These are phyloP conservation scores for Chlorops oryzae DNA, from an alignment of 1,140 invertebrate species.

Conservation along the genomic window DNA sequence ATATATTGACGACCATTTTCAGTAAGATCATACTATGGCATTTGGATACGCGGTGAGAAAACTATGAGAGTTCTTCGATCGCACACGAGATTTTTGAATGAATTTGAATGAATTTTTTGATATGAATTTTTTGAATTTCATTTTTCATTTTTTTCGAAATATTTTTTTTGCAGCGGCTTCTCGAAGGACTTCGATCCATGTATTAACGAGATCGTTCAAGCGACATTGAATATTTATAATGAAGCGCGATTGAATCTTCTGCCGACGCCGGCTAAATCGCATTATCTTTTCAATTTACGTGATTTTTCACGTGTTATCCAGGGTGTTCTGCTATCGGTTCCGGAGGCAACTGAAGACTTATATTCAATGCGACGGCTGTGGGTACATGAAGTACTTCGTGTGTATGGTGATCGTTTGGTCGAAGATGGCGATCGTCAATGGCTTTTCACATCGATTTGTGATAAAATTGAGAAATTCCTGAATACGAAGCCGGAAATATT, in stretches of 20 bases:
- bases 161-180: constrained; percentile 66
- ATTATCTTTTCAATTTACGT: constrained; percentile 91
- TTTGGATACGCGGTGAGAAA: constrained; percentile 69
- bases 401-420: constrained; percentile 89
- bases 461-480: constrained; percentile 54
- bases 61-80: background rate
- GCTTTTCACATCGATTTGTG: constrained; percentile 65
- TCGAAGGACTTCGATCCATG: constrained; percentile 92
- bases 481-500: constrained; percentile 28
- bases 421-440: constrained; percentile 76
- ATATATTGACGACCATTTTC: constrained; percentile 80
- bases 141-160: constrained; percentile 13
- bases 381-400: constrained; percentile 89
- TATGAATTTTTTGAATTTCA: too few species aligned
- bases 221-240: constrained; percentile 84
- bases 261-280: constrained; percentile 85
- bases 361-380: constrained; percentile 84
- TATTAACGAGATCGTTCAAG: constrained; percentile 80
- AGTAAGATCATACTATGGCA: constrained; percentile 91
- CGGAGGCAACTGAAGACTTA: constrained; percentile 85
- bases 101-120: too few species aligned
- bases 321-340: constrained; percentile 86
- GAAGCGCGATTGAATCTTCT: constrained; percentile 73
- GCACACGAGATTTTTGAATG: too few species aligned
- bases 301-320: constrained; percentile 91